These are phyloP conservation scores for Himalopsyche kuldschensis DNA, from an alignment of 2,888 invertebrate species.

Conservation along the genomic window DNA sequence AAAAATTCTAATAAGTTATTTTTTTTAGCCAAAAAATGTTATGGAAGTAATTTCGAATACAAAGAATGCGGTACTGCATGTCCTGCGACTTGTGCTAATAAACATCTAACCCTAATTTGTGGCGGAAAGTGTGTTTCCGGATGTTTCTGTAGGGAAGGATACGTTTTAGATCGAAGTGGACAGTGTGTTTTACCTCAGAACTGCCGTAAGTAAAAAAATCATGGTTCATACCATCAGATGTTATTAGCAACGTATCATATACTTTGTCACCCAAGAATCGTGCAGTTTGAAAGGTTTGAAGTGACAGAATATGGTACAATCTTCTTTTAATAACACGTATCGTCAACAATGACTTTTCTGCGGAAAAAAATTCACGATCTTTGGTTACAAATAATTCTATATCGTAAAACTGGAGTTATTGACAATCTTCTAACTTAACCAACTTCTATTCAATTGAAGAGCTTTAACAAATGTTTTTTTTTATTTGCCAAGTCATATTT, in stretches of 20 bases:
- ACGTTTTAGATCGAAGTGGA: neutral
- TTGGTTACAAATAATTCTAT: too few relatives aligned
- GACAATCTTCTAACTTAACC: too few relatives aligned
- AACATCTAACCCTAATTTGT: neutral
- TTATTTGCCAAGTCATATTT: too few relatives aligned
- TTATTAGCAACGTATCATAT: neutral
- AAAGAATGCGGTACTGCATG: neutral
- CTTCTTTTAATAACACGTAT: too few relatives aligned
- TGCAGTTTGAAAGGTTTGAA: neutral
- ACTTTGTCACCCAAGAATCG: neutral
- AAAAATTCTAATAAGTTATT: neutral
- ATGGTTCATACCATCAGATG: too few relatives aligned
- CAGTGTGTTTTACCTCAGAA: conserved; percentile 1
- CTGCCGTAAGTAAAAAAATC: conserved; percentile 2
- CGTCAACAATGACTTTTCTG: too few relatives aligned
- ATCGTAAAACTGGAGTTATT: too few relatives aligned
- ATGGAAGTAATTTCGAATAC: neutral
- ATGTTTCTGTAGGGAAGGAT: conserved; percentile 15
- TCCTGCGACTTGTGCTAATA: conserved; percentile 7
- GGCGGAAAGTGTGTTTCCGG: neutral
- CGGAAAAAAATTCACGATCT: too few relatives aligned
- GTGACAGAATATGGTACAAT: too few relatives aligned
- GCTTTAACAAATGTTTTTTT: too few relatives aligned
- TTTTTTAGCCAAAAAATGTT: neutral
- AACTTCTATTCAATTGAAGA: too few relatives aligned